Base-by-base conservation (phyloP, 2,888 invertebrate genomes). In the Macrophya alboannulata region DNA sequence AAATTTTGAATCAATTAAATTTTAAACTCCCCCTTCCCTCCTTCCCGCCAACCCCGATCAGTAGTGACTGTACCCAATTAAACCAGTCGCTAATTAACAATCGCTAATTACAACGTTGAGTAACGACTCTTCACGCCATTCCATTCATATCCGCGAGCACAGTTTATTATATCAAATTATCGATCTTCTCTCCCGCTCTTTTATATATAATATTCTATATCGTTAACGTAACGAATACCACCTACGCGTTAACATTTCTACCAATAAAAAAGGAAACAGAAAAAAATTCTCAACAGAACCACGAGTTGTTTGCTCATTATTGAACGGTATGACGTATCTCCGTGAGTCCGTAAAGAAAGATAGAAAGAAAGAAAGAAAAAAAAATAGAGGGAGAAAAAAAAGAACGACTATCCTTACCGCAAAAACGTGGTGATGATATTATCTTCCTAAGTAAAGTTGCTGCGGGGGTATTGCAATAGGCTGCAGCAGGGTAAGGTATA, bases 21-120 rank as follows among this genome's bases (percentile, higher is more conserved):
- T 17, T 31, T 31, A 31, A 48, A 48, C 12, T 48, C 4, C 48
- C 4, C 48, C 48, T 4, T 31, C 1, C 31, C 31, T 55, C n/a
- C 55, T n/a, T n/a, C 55, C 8, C 55, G 17, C 55, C n/a, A 43
- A n/a, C 55, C 55, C 77, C 17, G 62, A 81, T 81, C 59, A 81
- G 31, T 62, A 62, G 25, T 15, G 51, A 21, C 31, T 31, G 31
- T 31, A 31, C 62, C 79, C 62, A 81, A 81, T 81, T 81, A 81
- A 31, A n/a, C 4, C 62, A 21, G 17, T 43, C 51, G 77, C 77
- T 77, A 77, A 77, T 81, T 81, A 62, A 62, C 59, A 77, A 51
- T 77, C 51, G 62, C 43, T 81, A 81, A 81, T 81, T 81, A 51
- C n/a, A 15, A 43, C 77, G 77, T 77, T 31, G 51, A 77, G 77